Evolutionary conservation across 2,113 vertebrate genomes (phyloP).

Genomic region (western clawed frog (Xenopus tropicalis)): DNA sequence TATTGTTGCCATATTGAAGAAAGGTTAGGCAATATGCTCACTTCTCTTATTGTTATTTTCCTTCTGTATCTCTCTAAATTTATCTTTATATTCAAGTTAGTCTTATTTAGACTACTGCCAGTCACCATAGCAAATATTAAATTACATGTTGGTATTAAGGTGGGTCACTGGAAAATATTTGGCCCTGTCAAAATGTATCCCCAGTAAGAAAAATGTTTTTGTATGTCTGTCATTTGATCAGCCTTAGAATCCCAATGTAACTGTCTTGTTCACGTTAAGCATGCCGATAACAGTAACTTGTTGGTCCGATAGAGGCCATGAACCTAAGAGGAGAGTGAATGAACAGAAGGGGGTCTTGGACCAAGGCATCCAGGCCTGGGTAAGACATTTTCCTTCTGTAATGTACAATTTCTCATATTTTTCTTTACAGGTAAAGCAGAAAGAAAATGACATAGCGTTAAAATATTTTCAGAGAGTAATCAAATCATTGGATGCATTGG

Average conservation of each 20-base stretch:
- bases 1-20: too few relatives aligned
- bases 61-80: too few relatives aligned
- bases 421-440: constrained; percentile 84
- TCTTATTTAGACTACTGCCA: too few relatives aligned
- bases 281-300: constrained; percentile 40
- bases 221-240: not conserved
- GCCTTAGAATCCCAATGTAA: not conserved
- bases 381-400: constrained; percentile 5
- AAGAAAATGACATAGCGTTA: constrained; percentile 86
- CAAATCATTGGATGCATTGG: constrained; percentile 77
- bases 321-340: constrained; percentile 26
- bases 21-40: too few relatives aligned
- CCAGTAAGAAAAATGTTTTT: too few relatives aligned
- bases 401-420: constrained; percentile 7
- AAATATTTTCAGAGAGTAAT: constrained; percentile 84
- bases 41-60: too few relatives aligned
- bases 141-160: too few relatives aligned
- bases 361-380: constrained; percentile 37
- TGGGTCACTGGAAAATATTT: too few relatives aligned
- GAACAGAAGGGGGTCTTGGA: constrained; percentile 35
- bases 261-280: constrained; percentile 30
- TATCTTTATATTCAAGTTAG: too few relatives aligned
- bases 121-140: too few relatives aligned
- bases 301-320: constrained; percentile 48
- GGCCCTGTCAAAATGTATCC: too few relatives aligned